Percentiles rank a stretch among this genome's conserved stretches.
phyloP scores from a whole-genome alignment of 1,140 invertebrate genomes.

The Stenopsyche tienmushanensis region DNA sequence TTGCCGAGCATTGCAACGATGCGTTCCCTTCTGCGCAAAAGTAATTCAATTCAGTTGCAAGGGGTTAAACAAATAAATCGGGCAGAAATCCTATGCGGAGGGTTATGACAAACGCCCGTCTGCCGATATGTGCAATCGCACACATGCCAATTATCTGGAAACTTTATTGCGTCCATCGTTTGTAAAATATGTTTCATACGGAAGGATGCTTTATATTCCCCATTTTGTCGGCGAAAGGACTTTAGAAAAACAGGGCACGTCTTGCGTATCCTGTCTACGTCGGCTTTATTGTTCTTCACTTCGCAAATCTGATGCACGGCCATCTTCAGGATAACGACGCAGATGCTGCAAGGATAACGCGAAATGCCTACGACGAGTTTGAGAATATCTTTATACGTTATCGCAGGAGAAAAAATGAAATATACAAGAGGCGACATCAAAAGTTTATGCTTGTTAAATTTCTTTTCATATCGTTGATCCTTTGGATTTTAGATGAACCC shows the following conservation, averaged over 20 bases:
- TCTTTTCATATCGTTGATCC: too few relatives aligned
- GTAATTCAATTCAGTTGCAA: constrained; percentile 37
- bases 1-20: constrained; percentile 34
- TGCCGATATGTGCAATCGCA: too few relatives aligned
- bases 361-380: not conserved
- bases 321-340: constrained; percentile 1
- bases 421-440: too few relatives aligned
- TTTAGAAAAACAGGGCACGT: constrained; percentile 8
- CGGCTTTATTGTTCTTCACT: constrained; percentile 7
- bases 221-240: too few relatives aligned
- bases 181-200: too few relatives aligned
- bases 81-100: constrained; percentile 24
- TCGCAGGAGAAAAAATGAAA: too few relatives aligned
- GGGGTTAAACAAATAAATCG: constrained; percentile 38
- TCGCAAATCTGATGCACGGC: constrained; percentile 2
- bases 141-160: too few relatives aligned
- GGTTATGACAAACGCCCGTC: too few relatives aligned
- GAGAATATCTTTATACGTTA: not conserved
- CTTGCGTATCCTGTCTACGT: not conserved
- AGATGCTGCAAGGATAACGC: constrained; percentile 8
- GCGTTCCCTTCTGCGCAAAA: constrained; percentile 33
- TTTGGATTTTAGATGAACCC: too few relatives aligned
- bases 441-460: too few relatives aligned
- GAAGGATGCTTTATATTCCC: too few relatives aligned
- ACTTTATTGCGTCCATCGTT: too few relatives aligned